A percentile compares a stretch with the other conserved stretches of the same genome.
These are phyloP conservation scores for Gasteruption jaculator DNA, from an alignment of 2,888 invertebrate species.

Conservation along the genomic window DNA sequence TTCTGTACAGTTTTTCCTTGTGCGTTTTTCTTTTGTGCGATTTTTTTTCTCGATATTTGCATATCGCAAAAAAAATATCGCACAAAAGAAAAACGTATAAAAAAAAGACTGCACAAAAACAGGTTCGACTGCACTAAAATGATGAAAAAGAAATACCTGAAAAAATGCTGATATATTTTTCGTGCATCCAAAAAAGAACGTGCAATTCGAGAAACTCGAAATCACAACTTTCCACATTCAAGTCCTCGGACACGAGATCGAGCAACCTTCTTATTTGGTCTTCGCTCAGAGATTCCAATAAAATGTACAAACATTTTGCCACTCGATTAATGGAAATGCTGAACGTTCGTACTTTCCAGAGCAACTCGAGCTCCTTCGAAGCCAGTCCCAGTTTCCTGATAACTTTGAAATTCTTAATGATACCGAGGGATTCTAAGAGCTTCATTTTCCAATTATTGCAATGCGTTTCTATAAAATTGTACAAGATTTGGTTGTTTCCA, in stretches of 20 bases:
- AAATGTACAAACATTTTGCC: slow-evolving; percentile 30
- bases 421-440: slow-evolving; percentile 55
- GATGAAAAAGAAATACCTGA: slow-evolving; percentile 20
- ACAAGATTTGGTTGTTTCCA: slow-evolving; percentile 28
- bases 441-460: slow-evolving; percentile 50
- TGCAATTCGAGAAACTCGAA: slow-evolving; percentile 29
- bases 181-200: slow-evolving; percentile 30
- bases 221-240: slow-evolving; percentile 14
- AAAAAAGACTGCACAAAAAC: neutral
- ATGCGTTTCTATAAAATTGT: slow-evolving; percentile 36
- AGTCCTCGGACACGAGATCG: slow-evolving; percentile 17
- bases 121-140: neutral
- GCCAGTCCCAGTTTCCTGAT: slow-evolving; percentile 47
- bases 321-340: slow-evolving; percentile 23
- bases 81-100: neutral
- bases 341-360: too few species aligned
- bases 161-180: slow-evolving; percentile 26
- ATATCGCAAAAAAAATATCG: slow-evolving; percentile 3
- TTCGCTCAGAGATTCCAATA: slow-evolving; percentile 29
- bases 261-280: slow-evolving; percentile 12
- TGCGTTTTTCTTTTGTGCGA: neutral
- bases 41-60: too few species aligned
- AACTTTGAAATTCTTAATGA: slow-evolving; percentile 51
- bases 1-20: neutral
- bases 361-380: slow-evolving; percentile 7